phyloP scores from a whole-genome alignment of 2,888 invertebrate genomes.

The Orthosia gothica region DNA sequence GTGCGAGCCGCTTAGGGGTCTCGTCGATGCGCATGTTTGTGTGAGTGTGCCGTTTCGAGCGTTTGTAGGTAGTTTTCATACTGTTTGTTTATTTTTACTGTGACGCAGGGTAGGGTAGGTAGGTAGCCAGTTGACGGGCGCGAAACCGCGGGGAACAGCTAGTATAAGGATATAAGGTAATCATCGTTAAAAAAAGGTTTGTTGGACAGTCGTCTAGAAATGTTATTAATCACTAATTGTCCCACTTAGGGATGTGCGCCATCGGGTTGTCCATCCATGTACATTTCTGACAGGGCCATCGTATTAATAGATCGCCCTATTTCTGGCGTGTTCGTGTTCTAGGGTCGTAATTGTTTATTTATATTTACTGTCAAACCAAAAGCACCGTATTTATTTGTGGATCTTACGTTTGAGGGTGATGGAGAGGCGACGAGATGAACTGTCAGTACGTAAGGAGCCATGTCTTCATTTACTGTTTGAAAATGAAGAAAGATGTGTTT shows the following conservation, averaged over 20 bases:
- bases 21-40: no score
- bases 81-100: no score
- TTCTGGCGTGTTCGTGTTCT: constrained; percentile 58
- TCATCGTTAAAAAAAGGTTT: constrained; percentile 8
- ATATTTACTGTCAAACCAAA: constrained; percentile 52
- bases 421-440: constrained; percentile 34
- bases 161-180: neutral
- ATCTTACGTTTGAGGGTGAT: constrained; percentile 41
- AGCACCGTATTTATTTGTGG: constrained; percentile 61
- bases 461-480: constrained; percentile 36
- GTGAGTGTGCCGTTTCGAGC: no score
- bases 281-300: constrained; percentile 58
- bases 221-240: constrained; percentile 66
- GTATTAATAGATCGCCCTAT: constrained; percentile 65
- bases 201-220: constrained; percentile 32
- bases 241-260: constrained; percentile 63
- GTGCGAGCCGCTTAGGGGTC: no score
- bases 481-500: neutral
- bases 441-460: constrained; percentile 30
- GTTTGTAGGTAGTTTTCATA: no score
- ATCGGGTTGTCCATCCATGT: constrained; percentile 47
- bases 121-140: no score
- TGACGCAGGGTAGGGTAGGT: no score
- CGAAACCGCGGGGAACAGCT: no score
- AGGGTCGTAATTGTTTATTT: constrained; percentile 71